A percentile compares a stretch with the other conserved stretches of the same genome.
These are phyloP conservation scores for Drosophila mayaguana DNA, from an alignment of 2,888 invertebrate species.

Conservation along the genomic window DNA sequence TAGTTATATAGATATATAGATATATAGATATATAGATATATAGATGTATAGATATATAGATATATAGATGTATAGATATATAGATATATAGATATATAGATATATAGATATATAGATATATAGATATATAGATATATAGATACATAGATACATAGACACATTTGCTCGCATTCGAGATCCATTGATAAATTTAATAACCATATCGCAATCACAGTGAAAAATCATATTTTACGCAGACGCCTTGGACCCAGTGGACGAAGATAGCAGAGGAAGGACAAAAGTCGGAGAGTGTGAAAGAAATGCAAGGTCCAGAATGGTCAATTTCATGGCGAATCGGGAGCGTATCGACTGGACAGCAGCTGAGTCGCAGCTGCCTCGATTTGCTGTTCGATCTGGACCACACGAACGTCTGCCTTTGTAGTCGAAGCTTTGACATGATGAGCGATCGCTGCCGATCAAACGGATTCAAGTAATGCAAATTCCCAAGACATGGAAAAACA, in stretches of 20 bases:
- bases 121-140: background rate
- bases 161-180: background rate
- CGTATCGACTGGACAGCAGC: constrained; percentile 63
- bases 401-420: background rate
- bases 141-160: background rate
- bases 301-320: constrained; percentile 48
- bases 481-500: constrained; percentile 28
- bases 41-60: background rate
- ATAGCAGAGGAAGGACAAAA: constrained; percentile 2
- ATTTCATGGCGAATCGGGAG: constrained; percentile 72
- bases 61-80: background rate
- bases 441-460: constrained; percentile 25
- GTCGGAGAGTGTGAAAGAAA: constrained; percentile 33
- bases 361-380: constrained; percentile 39
- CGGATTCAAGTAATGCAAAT: constrained; percentile 33
- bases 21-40: background rate
- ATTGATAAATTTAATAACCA: constrained; percentile 32
- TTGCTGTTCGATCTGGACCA: constrained; percentile 3
- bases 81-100: background rate
- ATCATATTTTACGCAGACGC: constrained; percentile 46
- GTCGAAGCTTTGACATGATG: constrained; percentile 47
- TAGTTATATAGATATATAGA: background rate
- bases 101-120: background rate
- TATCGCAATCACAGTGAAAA: constrained; percentile 17
- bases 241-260: constrained; percentile 12